Base-by-base conservation (phyloP, 2,113 vertebrate species). In the Notarius quadriscutis region DNA sequence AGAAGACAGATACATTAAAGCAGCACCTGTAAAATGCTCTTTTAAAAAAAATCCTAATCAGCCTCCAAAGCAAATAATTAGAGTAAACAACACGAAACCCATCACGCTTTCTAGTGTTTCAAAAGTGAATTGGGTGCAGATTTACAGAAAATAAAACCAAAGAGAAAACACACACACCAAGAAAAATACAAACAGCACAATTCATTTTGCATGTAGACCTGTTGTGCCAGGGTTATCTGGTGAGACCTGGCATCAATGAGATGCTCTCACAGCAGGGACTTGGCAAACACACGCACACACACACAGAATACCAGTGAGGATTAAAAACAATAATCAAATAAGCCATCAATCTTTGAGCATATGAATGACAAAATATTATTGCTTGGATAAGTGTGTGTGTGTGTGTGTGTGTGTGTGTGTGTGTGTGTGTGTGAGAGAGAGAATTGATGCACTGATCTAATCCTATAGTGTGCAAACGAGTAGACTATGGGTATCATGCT, bases 161-260 rank as follows among this genome's bases (percentile, higher is more conserved):
- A 65, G 34, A 75, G 84, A 69, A 60, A 17, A 72, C 57, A 88
- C 84, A 84, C 89, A n/a, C 57, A 53, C 9, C 57, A 77, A 79
- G 86, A 90, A 85, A 20, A 84, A 84, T 79, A 88, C 78, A 89
- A 86, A 85, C 67, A 65, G 88, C 87, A 90, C 90, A 90, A 89
- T 88, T 85, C 74, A 51, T 90, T 91, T 89, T 89, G 63, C 62
- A 84, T 82, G 83, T 90, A 87, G 83, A 87, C 80, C 82, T 60
- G 69, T 79, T 85, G 27, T 63, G 83, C 58, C 81, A 84, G 72
- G 91, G 92, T 91, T 88, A 89, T 87, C 93, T 94, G 93, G 94
- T 93, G 91, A 91, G 93, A 94, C 92, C 93, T 95, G 93, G 93
- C 93, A 95, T 89, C 88, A 92, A 91, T 92, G 92, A 93, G 91